Base-by-base conservation (phyloP, 1,140 invertebrate species). In the Philaenus spumarius region DNA sequence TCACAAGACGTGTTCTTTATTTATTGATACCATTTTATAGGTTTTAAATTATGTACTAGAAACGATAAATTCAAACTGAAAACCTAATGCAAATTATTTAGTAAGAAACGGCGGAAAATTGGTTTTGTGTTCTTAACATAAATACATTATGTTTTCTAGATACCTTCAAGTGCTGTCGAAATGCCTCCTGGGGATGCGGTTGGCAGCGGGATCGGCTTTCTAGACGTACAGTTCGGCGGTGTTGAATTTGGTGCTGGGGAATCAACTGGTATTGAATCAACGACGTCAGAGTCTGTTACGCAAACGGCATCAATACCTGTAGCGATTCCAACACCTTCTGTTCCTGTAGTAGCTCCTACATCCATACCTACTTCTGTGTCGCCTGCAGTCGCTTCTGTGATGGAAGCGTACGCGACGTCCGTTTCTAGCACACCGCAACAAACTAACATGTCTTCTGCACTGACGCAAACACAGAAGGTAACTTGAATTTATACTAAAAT, bases 141-240 rank as follows among this genome's bases (percentile, higher is more conserved):
- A n/a, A n/a, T n/a, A n/a, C n/a, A n/a, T n/a, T n/a, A n/a, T n/a
- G n/a, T 30, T 30, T 30, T 30, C 17, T 67, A 89, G 84, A 97
- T 97, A 66, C 94, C 93, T 34, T 82, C 90, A 15, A 90, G 84
- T 59, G 94, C 93, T 45, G 94, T 97, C 24, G 93, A 97, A 73
- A 97, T 97, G 94, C 94, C 82, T 42, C 94, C 82, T 46, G 91
- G 90, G 50, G 92, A 94, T 72, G 77, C 83, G 56, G 83, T 84
- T 23, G 79, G 80, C 56, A 82, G 79, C 62, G 77, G 76, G n/a
- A 87, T 90, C 60, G 82, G 82, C 60, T 86, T 87, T 65, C 78
- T 97, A 47, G 93, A 95, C 77, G 90, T 96, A 47, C 93, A 96
- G 74, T 96, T 97, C 75, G 93, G 93, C 54, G 91, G 84, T 15